Base-by-base conservation (phyloP, 2,113 vertebrate genomes). In the Antigone vipio region DNA sequence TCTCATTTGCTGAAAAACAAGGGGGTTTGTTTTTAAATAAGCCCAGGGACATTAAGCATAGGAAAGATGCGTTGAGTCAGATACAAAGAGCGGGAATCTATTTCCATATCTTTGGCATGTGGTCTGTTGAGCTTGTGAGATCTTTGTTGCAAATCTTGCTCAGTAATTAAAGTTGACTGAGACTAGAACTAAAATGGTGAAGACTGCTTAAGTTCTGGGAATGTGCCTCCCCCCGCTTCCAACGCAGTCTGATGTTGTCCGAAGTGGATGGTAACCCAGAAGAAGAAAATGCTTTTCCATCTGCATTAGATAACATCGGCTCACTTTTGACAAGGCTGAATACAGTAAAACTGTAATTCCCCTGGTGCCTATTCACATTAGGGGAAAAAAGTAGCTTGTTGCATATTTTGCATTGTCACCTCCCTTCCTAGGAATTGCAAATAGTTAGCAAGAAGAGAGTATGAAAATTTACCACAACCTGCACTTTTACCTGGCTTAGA, bases 1-100 rank as follows among this genome's bases (percentile, higher is more conserved):
- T 73, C 55, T 23, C 59, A n/a, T 89, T 96, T 92, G 64, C 22
- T 96, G 15, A 66, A 77, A 79, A 97, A 42, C 60, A 79, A 74
- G 53, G 26, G 12, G 13, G 4, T 47, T 59, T 92, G 20, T 21
- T 75, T 92, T 75, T 29, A 83, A 73, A 52, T 92, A 35, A 18
- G 8, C 8, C 32, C 45, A 77, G 45, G 15, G 12, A 74, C 23
- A 53, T 38, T 30, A 72, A 71, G 47, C 26, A 3, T 15, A 38
- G 38, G 38, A 44, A 81, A 64, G 18, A 64, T 63, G 14, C 13
- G 4, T 3, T n/a, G 23, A 59, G 32, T 38, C 49, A 71, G 34
- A 15, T 19, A 9, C 3, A 58, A 19, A 52, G 78, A 55, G 24
- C 12, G 22, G 29, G 22, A n/a, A 59, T 17, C 15, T 79, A 6